Evolutionary conservation across 2,888 invertebrate genomes (phyloP).

Genomic region (Tetragonula carbonaria): DNA sequence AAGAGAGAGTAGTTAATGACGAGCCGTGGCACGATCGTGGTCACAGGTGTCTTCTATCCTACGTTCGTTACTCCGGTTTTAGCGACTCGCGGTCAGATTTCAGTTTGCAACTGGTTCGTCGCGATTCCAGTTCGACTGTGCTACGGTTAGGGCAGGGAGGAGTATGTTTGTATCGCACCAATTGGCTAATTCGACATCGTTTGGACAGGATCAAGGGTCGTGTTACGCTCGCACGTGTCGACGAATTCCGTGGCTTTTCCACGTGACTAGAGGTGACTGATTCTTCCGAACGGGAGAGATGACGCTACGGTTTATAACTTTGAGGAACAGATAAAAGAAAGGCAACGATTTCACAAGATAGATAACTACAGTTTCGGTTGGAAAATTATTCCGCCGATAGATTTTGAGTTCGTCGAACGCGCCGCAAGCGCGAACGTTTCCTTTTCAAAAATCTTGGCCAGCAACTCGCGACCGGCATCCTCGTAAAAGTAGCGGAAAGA

Average conservation of each 20-base stretch:
- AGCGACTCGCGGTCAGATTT: background rate
- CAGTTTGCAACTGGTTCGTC: slow-evolving; percentile 1
- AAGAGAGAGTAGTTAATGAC: background rate
- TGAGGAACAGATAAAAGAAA: no score
- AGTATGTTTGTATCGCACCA: background rate
- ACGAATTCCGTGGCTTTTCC: no score
- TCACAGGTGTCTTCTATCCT: slow-evolving; percentile 32
- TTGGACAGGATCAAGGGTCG: background rate
- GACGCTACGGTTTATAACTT: background rate
- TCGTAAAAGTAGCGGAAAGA: slow-evolving; percentile 56
- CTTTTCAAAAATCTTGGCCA: background rate
- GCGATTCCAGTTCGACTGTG: background rate
- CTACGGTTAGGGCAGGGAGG: background rate
- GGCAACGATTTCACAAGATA: no score
- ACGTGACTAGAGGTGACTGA: background rate
- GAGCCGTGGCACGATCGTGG: background rate
- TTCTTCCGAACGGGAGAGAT: background rate
- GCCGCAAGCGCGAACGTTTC: background rate
- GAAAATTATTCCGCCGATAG: no score
- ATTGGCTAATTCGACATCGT: slow-evolving; percentile 4
- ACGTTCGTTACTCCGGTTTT: background rate
- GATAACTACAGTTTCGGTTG: no score
- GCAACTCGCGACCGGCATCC: background rate
- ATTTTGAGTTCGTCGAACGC: no score
- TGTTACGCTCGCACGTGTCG: background rate